Evolutionary conservation across 2,888 invertebrate species (phyloP).

Genomic region (Mylabris sibirica): DNA sequence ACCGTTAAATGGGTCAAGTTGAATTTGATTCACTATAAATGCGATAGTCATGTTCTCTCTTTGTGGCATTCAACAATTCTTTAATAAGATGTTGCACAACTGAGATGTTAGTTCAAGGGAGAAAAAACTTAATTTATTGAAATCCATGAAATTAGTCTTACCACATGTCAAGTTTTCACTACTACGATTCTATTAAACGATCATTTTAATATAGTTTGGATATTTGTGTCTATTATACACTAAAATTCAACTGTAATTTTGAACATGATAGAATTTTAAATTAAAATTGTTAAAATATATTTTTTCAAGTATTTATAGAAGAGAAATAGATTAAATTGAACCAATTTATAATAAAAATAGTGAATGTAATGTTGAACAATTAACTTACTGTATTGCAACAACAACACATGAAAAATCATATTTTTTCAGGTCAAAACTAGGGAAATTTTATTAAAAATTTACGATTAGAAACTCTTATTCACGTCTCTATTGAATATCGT

Average conservation of each 20-base stretch:
- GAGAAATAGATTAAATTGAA: neutral
- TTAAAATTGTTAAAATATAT: neutral
- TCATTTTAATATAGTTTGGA: neutral
- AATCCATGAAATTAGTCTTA: slow-evolving; percentile 4
- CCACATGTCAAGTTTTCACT: neutral
- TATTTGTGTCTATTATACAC: neutral
- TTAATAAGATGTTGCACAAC: neutral
- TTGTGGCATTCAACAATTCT: neutral
- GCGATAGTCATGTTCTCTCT: neutral
- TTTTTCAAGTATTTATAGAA: neutral
- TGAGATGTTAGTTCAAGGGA: neutral
- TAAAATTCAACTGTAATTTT: neutral
- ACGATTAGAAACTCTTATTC: neutral
- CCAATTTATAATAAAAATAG: neutral
- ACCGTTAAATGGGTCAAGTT: no score
- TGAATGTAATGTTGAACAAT: neutral
- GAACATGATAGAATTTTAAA: neutral
- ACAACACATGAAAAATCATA: neutral
- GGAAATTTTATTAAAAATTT: neutral
- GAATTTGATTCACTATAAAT: no score
- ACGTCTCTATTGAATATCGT: neutral
- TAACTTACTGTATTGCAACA: neutral
- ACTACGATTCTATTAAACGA: neutral
- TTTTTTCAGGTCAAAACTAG: neutral
- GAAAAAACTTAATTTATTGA: neutral